phyloP scores from a whole-genome alignment of 1,140 invertebrate genomes.

The Physella acuta region DNA sequence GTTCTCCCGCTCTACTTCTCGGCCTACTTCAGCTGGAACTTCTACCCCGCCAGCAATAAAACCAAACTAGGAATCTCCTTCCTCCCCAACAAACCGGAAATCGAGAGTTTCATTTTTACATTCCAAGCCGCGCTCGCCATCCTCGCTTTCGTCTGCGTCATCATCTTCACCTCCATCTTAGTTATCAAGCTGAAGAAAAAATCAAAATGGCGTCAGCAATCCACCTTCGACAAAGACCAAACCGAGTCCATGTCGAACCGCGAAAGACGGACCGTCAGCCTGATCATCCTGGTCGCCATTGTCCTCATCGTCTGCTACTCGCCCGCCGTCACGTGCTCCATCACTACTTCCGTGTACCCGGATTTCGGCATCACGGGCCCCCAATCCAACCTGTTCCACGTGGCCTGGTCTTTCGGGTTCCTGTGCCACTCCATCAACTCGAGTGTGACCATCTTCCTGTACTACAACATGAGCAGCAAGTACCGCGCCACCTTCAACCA shows the following conservation, averaged over 20 bases:
- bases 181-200: not conserved
- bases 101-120: not conserved
- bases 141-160: not conserved
- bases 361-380: not conserved
- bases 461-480: slow-evolving; percentile 9
- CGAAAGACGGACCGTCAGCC: not conserved
- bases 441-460: not conserved
- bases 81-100: not conserved
- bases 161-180: not conserved
- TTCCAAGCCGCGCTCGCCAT: not conserved
- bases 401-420: slow-evolving; percentile 6
- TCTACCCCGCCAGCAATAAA: not conserved
- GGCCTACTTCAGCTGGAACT: not conserved
- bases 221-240: not conserved
- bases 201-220: not conserved
- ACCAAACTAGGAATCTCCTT: not conserved
- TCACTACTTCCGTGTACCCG: not conserved
- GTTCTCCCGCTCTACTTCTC: not conserved
- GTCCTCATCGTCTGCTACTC: not conserved
- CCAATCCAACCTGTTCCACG: not conserved
- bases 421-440: not conserved
- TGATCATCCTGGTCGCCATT: not conserved
- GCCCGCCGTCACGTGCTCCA: not conserved
- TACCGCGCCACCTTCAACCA: slow-evolving; percentile 13
- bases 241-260: not conserved